Conservation (phyloP, 2,888 invertebrate genomes). For the Desoria tigrina region DNA sequence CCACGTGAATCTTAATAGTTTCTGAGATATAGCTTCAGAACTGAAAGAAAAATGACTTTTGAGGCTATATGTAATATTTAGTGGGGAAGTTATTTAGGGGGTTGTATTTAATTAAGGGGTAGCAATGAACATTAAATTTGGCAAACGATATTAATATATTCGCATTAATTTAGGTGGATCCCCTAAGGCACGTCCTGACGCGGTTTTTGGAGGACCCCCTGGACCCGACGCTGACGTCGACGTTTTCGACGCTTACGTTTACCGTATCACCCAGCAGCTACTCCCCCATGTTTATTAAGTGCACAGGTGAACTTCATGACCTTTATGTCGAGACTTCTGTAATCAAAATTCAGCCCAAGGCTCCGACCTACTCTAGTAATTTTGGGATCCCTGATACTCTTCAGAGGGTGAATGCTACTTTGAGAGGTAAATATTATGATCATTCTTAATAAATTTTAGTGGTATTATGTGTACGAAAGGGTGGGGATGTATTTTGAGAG, state of each 20-base stretch:
- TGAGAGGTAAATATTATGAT: constrained; percentile 7
- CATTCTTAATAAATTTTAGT: not conserved
- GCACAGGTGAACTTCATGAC: constrained; percentile 44
- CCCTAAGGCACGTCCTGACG: not conserved
- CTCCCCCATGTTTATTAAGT: constrained; percentile 43
- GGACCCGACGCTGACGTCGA: constrained; percentile 35
- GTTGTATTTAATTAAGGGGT: too few species aligned
- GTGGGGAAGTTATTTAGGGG: too few species aligned
- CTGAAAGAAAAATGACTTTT: too few species aligned
- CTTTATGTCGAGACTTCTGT: constrained; percentile 44
- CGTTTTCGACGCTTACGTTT: constrained; percentile 41
- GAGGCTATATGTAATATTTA: too few species aligned
- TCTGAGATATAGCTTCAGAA: too few species aligned
- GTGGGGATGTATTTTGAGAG: too few species aligned
- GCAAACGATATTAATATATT: too few species aligned
- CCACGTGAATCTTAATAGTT: too few species aligned
- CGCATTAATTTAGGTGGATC: too few species aligned
- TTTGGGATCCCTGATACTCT: constrained; percentile 14
- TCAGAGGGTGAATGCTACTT: constrained; percentile 11
- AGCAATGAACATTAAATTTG: too few species aligned
- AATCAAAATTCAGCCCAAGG: constrained; percentile 35
- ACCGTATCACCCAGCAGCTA: constrained; percentile 29
- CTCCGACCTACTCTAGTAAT: constrained; percentile 18
- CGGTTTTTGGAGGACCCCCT: constrained; percentile 4
- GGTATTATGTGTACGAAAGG: too few species aligned